Evolutionary conservation across 2,888 invertebrate species (phyloP).

Genomic region (Drosophila mimica): DNA sequence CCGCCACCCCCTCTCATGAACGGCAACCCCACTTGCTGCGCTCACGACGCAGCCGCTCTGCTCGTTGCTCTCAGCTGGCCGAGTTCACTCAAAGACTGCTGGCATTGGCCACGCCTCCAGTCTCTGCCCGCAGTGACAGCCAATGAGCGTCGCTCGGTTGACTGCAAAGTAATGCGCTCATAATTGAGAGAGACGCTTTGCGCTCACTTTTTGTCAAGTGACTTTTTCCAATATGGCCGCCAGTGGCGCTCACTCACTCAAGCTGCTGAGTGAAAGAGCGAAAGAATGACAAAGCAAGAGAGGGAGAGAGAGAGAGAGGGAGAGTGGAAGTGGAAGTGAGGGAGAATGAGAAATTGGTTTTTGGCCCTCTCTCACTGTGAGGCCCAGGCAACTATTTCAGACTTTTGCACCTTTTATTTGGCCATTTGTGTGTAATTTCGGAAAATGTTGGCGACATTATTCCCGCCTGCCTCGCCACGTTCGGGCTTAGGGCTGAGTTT

Average conservation of each 20-base stretch:
- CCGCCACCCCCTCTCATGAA: conserved; percentile 23
- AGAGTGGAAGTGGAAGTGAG: conserved; percentile 15
- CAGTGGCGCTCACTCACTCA: conserved; percentile 42
- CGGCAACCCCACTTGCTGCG: background rate
- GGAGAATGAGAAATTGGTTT: conserved; percentile 7
- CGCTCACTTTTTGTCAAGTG: conserved; percentile 23
- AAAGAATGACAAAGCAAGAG: background rate
- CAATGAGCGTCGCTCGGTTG: conserved; percentile 32
- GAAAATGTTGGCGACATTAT: conserved; percentile 81
- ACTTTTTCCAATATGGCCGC: conserved; percentile 55
- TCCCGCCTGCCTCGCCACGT: conserved; percentile 45
- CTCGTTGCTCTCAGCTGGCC: conserved; percentile 33
- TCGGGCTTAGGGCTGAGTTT: conserved; percentile 25
- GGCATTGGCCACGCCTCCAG: conserved; percentile 57
- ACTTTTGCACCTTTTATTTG: conserved; percentile 77
- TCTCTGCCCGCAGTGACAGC: conserved; percentile 32
- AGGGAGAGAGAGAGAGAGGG: background rate
- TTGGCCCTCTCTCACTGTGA: conserved; percentile 29
- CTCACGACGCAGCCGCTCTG: conserved; percentile 19
- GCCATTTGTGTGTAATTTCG: conserved; percentile 82
- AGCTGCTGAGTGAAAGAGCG: conserved; percentile 23
- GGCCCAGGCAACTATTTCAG: conserved; percentile 60
- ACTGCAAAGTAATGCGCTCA: conserved; percentile 35
- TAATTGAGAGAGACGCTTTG: conserved; percentile 23
- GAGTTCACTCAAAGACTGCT: conserved; percentile 51